phyloP scores from a whole-genome alignment of 23 tunicate genomes.

The Styela plicata region DNA sequence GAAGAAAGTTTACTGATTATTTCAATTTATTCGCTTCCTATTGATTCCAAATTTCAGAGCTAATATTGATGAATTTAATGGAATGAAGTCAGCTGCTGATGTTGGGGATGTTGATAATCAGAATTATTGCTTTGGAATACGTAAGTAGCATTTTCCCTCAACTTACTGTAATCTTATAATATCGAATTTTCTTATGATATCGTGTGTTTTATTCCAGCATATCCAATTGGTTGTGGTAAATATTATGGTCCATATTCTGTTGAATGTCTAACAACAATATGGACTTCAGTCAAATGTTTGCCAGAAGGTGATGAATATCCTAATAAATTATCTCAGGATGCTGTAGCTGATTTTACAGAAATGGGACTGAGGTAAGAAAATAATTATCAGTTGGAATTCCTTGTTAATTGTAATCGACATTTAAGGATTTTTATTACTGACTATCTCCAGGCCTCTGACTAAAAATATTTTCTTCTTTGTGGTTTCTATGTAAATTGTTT shows the following conservation, averaged over 20 bases:
- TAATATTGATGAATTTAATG: slow-evolving; percentile 30
- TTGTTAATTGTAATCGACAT: no score
- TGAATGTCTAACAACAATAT: slow-evolving; percentile 11
- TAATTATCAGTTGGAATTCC: no score
- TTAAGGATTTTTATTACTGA: no score
- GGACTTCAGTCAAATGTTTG: slow-evolving; percentile 22
- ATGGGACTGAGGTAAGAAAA: slow-evolving; percentile 23
- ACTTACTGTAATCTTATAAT: no score
- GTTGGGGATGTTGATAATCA: slow-evolving; percentile 3
- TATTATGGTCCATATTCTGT: slow-evolving; percentile 26
- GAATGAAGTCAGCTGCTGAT: slow-evolving; percentile 18
- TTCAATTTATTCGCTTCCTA: no score
- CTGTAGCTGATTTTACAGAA: slow-evolving; percentile 3
- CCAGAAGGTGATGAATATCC: slow-evolving; percentile 28
- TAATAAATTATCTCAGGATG: neutral
- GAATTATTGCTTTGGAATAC: slow-evolving; percentile 12
- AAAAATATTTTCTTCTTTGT: no score
- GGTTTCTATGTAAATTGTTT: no score
- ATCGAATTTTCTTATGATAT: neutral
- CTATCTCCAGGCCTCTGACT: no score
- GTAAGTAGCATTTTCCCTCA: no score
- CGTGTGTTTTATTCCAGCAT: neutral
- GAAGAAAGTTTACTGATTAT: no score
- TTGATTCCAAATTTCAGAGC: neutral
- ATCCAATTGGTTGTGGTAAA: neutral